Conservation (phyloP, 2,888 invertebrate species). For the Drosophila anomelani region DNA sequence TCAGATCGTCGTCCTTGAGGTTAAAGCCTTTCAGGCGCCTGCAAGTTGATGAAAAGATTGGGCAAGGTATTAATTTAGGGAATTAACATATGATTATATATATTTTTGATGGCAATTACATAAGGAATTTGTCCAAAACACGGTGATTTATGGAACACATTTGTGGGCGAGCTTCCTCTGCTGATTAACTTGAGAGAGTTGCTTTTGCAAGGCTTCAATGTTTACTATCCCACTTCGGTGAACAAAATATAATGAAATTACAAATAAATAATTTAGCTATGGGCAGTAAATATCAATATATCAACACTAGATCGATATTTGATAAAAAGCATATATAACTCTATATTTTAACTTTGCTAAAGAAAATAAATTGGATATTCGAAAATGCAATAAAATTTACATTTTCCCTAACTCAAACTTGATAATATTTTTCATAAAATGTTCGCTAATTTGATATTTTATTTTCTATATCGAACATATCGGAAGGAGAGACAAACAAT, state of each 20-base stretch:
- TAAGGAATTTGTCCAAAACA: constrained; percentile 13
- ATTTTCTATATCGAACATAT: no score
- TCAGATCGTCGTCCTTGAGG: constrained; percentile 90
- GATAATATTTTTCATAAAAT: no score
- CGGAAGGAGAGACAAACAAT: no score
- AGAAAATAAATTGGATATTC: no score
- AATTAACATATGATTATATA: neutral
- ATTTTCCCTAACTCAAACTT: no score
- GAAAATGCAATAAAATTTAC: no score
- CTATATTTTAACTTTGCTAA: no score
- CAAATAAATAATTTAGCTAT: no score
- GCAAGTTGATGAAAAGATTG: constrained; percentile 21
- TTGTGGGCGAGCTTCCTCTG: neutral
- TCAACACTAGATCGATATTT: no score
- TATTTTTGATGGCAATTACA: constrained; percentile 14
- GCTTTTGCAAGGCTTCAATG: neutral
- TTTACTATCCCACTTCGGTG: neutral
- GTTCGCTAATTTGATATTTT: no score
- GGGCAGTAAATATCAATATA: no score
- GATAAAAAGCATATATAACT: no score
- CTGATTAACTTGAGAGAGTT: neutral
- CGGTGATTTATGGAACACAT: constrained; percentile 14
- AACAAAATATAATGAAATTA: neutral
- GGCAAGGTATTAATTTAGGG: neutral
- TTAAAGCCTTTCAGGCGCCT: constrained; percentile 92